Evolutionary conservation across 1,140 invertebrate genomes (phyloP).

Genomic region (Anastrepha ludens): DNA sequence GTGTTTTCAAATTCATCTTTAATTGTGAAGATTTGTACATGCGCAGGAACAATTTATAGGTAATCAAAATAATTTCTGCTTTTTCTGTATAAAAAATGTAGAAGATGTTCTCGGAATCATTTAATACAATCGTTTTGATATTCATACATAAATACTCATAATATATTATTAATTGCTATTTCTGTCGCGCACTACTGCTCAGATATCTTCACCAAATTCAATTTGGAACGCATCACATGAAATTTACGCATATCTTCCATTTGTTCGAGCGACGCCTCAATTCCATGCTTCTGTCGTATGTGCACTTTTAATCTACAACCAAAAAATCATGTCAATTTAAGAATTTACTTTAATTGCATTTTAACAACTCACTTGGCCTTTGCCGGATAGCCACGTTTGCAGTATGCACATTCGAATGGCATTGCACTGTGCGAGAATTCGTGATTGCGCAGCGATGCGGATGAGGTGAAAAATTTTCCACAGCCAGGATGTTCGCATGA

Average conservation of each 20-base stretch:
- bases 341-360: not conserved
- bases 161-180: no score
- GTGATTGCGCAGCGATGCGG: constrained; percentile 62
- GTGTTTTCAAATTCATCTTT: no score
- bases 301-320: constrained; percentile 62
- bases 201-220: constrained; percentile 59
- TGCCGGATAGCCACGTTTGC: constrained; percentile 62
- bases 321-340: not conserved
- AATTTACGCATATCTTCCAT: constrained; percentile 66
- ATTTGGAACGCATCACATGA: constrained; percentile 61
- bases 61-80: no score
- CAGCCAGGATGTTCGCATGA: constrained; percentile 61
- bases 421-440: constrained; percentile 63
- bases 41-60: no score
- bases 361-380: constrained; percentile 63
- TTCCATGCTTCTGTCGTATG: constrained; percentile 61
- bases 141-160: no score
- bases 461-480: constrained; percentile 63
- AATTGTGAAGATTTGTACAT: no score
- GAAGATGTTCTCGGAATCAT: no score
- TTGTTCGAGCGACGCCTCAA: constrained; percentile 57
- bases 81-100: no score
- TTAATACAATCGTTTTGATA: no score
- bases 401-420: constrained; percentile 65
- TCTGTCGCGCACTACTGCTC: not conserved